A percentile compares a stretch with the other conserved stretches of the same genome.
Conservation (phyloP, 2,797 vertebrate genomes). For the Sebastiscus albofasciatus region DNA sequence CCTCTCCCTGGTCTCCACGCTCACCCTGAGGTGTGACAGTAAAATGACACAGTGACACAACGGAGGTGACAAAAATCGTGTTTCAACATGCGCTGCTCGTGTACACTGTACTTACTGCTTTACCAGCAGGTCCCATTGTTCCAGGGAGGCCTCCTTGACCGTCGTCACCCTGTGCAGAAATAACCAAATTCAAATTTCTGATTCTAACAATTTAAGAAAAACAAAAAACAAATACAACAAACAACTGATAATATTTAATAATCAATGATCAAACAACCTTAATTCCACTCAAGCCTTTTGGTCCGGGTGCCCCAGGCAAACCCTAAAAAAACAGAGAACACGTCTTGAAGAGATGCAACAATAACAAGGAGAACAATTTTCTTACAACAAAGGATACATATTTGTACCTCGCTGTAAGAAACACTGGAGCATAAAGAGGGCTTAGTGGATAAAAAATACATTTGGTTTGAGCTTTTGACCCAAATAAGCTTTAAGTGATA, state of each 20-base stretch:
- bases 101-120: slow-evolving; percentile 86
- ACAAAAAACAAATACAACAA: not conserved
- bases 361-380: not conserved
- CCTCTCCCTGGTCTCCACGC: slow-evolving; percentile 89
- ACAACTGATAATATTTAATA: not conserved
- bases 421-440: not conserved
- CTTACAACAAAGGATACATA: not conserved
- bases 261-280: slow-evolving; percentile 84
- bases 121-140: slow-evolving; percentile 92
- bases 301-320: slow-evolving; percentile 89
- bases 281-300: slow-evolving; percentile 88
- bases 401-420: not conserved
- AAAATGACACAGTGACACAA: slow-evolving; percentile 26
- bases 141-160: slow-evolving; percentile 88
- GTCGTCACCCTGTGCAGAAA: slow-evolving; percentile 83
- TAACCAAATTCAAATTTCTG: not conserved
- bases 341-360: not conserved
- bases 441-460: slow-evolving; percentile 8
- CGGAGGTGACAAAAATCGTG: slow-evolving; percentile 3
- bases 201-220: not conserved
- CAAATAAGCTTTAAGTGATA: slow-evolving; percentile 22
- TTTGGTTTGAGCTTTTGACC: slow-evolving; percentile 26
- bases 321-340: slow-evolving; percentile 82
- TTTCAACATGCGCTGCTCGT: not conserved
- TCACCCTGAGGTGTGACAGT: slow-evolving; percentile 85